These are phyloP conservation scores for Semibalanus balanoides DNA, from an alignment of 1,140 invertebrate species.

Conservation along the genomic window DNA sequence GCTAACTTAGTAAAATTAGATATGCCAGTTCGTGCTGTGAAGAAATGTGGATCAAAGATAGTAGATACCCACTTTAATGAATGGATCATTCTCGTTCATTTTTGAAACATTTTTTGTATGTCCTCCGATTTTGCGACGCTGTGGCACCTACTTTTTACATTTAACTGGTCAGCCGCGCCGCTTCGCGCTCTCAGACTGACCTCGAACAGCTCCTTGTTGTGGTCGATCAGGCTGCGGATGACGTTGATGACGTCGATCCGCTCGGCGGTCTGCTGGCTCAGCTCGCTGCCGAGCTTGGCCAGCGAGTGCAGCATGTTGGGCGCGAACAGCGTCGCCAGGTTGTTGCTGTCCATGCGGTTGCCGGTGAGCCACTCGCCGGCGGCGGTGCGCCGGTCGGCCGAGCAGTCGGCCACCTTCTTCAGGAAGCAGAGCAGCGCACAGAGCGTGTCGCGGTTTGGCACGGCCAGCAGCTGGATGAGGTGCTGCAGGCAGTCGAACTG, in stretches of 20 bases:
- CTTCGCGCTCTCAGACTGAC: constrained; percentile 27
- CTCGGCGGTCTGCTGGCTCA: constrained; percentile 55
- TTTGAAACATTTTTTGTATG: too few relatives aligned
- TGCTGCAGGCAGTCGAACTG: constrained; percentile 69
- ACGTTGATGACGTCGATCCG: constrained; percentile 78
- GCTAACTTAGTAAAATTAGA: too few relatives aligned
- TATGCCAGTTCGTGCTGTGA: too few relatives aligned
- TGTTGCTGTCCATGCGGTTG: constrained; percentile 86
- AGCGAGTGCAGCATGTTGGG: constrained; percentile 78
- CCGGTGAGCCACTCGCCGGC: constrained; percentile 49
- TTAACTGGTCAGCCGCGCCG: neutral
- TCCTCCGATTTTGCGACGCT: too few relatives aligned
- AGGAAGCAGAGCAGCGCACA: constrained; percentile 66
- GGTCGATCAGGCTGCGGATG: constrained; percentile 62
- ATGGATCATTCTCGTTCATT: too few relatives aligned
- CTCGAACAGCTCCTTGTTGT: constrained; percentile 55
- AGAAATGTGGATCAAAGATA: too few relatives aligned
- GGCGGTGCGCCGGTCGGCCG: constrained; percentile 38
- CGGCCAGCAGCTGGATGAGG: constrained; percentile 67
- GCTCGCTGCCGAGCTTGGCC: constrained; percentile 36
- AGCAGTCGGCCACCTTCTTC: constrained; percentile 54
- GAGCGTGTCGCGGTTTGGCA: constrained; percentile 73
- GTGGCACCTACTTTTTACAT: too few relatives aligned
- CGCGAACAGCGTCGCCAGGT: constrained; percentile 81
- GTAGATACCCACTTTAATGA: too few relatives aligned